Conservation (phyloP, 2,113 vertebrate species). For the Cheirogaleus medius region DNA sequence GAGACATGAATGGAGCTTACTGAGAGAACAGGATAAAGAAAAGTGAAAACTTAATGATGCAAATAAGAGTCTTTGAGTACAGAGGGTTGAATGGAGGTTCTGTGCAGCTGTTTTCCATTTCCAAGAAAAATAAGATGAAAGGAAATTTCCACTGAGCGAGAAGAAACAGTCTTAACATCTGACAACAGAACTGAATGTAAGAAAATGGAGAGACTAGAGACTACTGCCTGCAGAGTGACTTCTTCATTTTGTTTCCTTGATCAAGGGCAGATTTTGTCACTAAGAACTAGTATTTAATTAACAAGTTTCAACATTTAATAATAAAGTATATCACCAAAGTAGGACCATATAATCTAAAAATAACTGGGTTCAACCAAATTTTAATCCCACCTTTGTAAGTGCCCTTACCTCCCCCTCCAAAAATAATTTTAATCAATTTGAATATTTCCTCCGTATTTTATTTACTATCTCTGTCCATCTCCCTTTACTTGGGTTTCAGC, state of each 20-base stretch:
- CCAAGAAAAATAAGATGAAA: constrained; percentile 6
- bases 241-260: not conserved
- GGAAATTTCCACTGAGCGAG: constrained; percentile 42
- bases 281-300: constrained; percentile 3
- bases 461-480: constrained; percentile 21
- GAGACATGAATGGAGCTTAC: not conserved
- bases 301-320: constrained; percentile 33
- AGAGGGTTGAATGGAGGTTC: not conserved
- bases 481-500: constrained; percentile 25
- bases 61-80: not conserved
- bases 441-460: constrained; percentile 1
- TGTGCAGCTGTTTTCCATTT: not conserved
- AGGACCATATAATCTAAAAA: constrained; percentile 9
- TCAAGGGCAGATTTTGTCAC: not conserved
- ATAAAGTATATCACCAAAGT: not conserved
- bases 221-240: not conserved
- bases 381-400: constrained; percentile 23
- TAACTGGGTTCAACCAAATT: not conserved
- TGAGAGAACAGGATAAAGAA: not conserved
- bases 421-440: not conserved
- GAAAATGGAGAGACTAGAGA: not conserved
- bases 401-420: not conserved
- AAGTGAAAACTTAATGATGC: not conserved
- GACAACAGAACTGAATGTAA: not conserved
- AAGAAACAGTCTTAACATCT: not conserved